Base-by-base conservation (phyloP, 1,140 invertebrate species). In the Bombus confusus region DNA sequence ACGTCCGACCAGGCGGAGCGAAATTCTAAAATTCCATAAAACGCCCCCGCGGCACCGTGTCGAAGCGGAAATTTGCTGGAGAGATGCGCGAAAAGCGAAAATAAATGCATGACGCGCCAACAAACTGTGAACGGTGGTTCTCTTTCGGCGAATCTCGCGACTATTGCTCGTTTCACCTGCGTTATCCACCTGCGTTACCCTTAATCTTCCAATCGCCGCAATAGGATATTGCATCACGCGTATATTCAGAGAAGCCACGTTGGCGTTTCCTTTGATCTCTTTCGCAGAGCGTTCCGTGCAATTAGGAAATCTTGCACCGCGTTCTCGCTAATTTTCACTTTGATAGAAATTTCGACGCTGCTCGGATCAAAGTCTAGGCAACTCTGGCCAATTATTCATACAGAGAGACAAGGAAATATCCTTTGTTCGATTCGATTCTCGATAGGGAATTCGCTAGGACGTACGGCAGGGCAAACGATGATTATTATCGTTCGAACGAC, bases 21-120 rank as follows among this genome's bases (percentile, higher is more conserved):
- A 10, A 71, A 80, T 88, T 73, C 72, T 15, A 13, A 81, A 89
- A 79, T 85, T 87, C 74, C 62, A 75, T 75, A 64, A 72, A 80
- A 52, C 78, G 78, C 80, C 76, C 80, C 43, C 79, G 22, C 34
- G 22, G 1, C 2, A 15, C 25, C 13, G 52, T 2, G 47, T 52
- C 18, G 28, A 12, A 28, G 37, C 25, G 52, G 28, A 13, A 37
- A 37, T 52, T 47, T 39, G 18, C 12, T 3, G 10, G 25, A 31
- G 31, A 57, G 25, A 31, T 9, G 9, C 13, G 66, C 12, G 66
- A 78, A 73, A 83, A 71, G 73, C 59, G 82, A 69, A 69, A 84
- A 77, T 47, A 75, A 80, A 87, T 85, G 37, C 64, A 37, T 74
- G 34, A 80, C 74, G 74, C 47, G 74, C 13, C 34, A 39, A 76